Evolutionary conservation across 1,140 invertebrate genomes (phyloP).

Genomic region (Zeugodacus cucurbitae): DNA sequence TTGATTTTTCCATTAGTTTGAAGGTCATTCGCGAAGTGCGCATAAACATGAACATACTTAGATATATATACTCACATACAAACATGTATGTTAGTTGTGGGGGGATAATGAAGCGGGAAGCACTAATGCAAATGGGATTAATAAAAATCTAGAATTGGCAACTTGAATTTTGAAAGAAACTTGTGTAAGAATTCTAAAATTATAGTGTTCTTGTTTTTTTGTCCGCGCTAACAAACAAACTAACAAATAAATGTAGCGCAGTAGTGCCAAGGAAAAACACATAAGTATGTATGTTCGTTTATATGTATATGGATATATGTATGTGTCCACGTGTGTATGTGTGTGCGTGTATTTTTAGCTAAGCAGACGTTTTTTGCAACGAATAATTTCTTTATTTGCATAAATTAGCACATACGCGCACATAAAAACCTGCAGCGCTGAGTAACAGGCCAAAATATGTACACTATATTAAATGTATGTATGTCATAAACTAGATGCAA

Average conservation of each 20-base stretch:
- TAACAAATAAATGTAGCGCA: neutral
- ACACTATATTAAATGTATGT: neutral
- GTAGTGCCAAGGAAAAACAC: constrained; percentile 6
- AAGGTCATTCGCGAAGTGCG: neutral
- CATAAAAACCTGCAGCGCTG: neutral
- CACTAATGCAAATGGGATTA: neutral
- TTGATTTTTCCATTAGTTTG: neutral
- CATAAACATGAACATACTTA: neutral
- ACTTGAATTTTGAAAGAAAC: neutral
- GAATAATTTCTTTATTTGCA: neutral
- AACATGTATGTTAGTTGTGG: neutral
- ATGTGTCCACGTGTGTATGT: neutral
- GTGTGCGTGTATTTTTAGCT: neutral
- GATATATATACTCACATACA: neutral
- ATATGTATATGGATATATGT: neutral
- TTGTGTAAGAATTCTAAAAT: neutral
- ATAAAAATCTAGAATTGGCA: constrained; percentile 22
- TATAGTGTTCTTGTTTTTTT: constrained; percentile 8
- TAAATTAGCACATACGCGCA: neutral
- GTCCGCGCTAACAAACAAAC: too few relatives aligned
- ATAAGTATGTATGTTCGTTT: neutral
- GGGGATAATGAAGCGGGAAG: neutral
- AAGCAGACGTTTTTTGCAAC: neutral
- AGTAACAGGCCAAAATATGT: neutral
- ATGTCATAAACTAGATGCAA: neutral